Conservation (phyloP, 2,888 invertebrate genomes). For the Tetrapedia diversipes region DNA sequence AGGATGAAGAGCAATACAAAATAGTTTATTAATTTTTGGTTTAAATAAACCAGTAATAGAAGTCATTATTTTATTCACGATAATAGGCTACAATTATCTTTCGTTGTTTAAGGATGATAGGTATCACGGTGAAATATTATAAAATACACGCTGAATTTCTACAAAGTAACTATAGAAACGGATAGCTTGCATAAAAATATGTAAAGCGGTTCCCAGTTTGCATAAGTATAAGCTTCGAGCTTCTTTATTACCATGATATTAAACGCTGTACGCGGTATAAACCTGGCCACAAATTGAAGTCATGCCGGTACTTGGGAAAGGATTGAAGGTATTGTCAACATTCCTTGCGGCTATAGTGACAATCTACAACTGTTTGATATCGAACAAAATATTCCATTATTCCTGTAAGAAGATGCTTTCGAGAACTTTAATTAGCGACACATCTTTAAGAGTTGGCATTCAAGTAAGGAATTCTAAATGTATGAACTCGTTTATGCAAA, state of each 20-base stretch:
- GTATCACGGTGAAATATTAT: not conserved
- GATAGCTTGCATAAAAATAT: not conserved
- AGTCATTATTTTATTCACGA: not conserved
- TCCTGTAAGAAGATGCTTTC: not conserved
- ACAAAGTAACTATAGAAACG: not conserved
- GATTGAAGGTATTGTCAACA: not conserved
- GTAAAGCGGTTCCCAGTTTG: constrained; percentile 14
- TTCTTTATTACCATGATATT: constrained; percentile 35
- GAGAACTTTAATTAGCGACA: not conserved
- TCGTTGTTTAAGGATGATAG: not conserved
- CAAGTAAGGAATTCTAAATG: not conserved
- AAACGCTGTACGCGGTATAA: not conserved
- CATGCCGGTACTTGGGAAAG: not conserved
- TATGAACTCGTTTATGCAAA: not conserved
- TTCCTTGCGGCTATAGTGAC: not conserved
- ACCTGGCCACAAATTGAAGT: constrained; percentile 17
- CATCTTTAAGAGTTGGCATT: not conserved
- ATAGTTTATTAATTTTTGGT: no score
- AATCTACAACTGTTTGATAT: not conserved
- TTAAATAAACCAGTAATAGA: no score
- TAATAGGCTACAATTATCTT: not conserved
- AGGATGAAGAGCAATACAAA: no score
- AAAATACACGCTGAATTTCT: constrained; percentile 7
- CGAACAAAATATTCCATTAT: not conserved
- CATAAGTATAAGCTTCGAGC: constrained; percentile 16